Conservation (phyloP, 2,113 vertebrate genomes). For the Thalassoma bifasciatum region DNA sequence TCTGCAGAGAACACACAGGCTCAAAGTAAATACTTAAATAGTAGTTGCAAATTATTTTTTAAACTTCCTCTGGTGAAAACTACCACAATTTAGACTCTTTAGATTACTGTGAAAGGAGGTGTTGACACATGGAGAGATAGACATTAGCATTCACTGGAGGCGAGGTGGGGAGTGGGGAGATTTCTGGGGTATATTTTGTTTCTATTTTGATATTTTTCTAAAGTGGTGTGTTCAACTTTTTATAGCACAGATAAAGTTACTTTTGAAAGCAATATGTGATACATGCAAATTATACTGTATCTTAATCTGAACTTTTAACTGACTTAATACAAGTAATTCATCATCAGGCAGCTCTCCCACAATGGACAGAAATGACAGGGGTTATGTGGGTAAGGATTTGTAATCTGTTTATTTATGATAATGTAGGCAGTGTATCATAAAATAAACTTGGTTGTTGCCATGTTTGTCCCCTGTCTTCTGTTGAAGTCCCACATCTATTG, state of each 20-base stretch:
- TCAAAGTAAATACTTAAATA: constrained; percentile 12
- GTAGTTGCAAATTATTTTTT: constrained; percentile 3
- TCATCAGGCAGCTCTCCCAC: constrained; percentile 70
- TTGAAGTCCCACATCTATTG: not conserved
- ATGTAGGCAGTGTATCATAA: constrained; percentile 75
- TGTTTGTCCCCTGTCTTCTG: constrained; percentile 20
- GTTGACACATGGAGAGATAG: not conserved
- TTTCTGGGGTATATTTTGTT: constrained; percentile 41
- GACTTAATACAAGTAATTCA: constrained; percentile 50
- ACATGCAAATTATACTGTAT: constrained; percentile 52
- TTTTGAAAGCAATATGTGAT: constrained; percentile 65
- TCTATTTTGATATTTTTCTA: constrained; percentile 82
- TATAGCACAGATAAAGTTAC: constrained; percentile 62
- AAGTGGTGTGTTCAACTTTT: constrained; percentile 64
- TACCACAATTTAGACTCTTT: constrained; percentile 33
- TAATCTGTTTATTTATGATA: constrained; percentile 80
- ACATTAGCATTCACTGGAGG: constrained; percentile 14
- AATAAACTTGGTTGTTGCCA: constrained; percentile 75
- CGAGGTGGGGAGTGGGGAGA: constrained; percentile 16
- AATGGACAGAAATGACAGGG: constrained; percentile 60
- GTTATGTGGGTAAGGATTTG: constrained; percentile 80
- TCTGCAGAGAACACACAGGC: constrained; percentile 17
- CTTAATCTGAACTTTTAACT: constrained; percentile 53
- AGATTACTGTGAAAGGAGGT: not conserved
- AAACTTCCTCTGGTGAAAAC: constrained; percentile 45